These are phyloP conservation scores for Orycteropus afer DNA, from an alignment of 2,113 vertebrate species.

Conservation along the genomic window DNA sequence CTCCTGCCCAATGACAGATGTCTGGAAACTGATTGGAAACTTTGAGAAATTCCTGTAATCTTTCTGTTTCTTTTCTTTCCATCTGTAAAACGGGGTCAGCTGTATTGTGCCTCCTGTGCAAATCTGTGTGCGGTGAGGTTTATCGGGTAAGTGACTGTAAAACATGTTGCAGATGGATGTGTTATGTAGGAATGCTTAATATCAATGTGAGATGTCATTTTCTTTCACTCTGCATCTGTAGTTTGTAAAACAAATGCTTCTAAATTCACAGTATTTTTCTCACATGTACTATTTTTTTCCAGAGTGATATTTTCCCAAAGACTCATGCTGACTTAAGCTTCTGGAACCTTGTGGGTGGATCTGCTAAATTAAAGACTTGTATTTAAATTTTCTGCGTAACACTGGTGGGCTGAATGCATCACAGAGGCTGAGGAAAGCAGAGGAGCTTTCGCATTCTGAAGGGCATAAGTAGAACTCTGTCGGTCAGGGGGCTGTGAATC, in stretches of 20 bases:
- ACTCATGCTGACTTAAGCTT: slow-evolving; percentile 82
- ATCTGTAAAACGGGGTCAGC: slow-evolving; percentile 78
- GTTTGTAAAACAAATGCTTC: slow-evolving; percentile 85
- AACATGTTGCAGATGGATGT: slow-evolving; percentile 77
- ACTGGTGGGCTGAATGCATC: slow-evolving; percentile 64
- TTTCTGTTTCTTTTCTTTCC: slow-evolving; percentile 67
- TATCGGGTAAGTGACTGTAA: slow-evolving; percentile 75
- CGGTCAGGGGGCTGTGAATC: neutral
- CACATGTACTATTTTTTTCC: slow-evolving; percentile 84
- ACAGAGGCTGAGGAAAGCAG: slow-evolving; percentile 33
- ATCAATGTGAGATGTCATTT: slow-evolving; percentile 82
- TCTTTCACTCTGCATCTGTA: slow-evolving; percentile 82
- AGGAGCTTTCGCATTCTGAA: slow-evolving; percentile 34
- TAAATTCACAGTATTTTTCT: slow-evolving; percentile 84
- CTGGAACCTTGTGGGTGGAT: slow-evolving; percentile 83
- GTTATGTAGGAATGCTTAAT: slow-evolving; percentile 80
- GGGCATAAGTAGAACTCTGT: neutral
- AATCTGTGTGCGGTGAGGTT: slow-evolving; percentile 74
- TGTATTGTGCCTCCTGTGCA: slow-evolving; percentile 76
- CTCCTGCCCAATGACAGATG: slow-evolving; percentile 43
- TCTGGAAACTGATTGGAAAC: slow-evolving; percentile 56
- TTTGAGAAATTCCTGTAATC: slow-evolving; percentile 66
- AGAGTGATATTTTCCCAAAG: slow-evolving; percentile 82
- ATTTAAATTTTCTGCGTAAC: slow-evolving; percentile 81
- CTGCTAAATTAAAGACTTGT: slow-evolving; percentile 82